These are phyloP conservation scores for Haemorhous mexicanus DNA, from an alignment of 2,113 vertebrate species.

Conservation along the genomic window DNA sequence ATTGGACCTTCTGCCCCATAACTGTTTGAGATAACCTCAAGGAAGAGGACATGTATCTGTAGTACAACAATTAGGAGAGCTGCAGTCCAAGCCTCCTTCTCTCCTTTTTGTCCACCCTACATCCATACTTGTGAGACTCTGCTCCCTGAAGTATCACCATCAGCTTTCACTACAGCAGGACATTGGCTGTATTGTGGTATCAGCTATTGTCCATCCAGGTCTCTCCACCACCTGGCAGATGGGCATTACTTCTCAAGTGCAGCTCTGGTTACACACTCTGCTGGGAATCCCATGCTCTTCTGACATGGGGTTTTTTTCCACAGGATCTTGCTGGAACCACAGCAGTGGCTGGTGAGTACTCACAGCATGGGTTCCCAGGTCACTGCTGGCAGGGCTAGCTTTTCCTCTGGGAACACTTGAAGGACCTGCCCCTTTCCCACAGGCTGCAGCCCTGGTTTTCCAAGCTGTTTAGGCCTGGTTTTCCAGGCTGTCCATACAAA, in stretches of 20 bases:
- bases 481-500: neutral
- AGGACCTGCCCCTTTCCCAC: neutral
- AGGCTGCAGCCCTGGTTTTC: neutral
- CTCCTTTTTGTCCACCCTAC: neutral
- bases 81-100: neutral
- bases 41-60: neutral
- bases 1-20: neutral
- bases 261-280: neutral
- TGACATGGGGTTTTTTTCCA: neutral
- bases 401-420: neutral
- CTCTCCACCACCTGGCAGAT: neutral
- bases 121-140: neutral
- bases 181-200: accelerated
- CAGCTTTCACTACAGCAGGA: neutral
- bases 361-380: neutral
- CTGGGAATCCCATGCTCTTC: neutral
- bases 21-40: neutral
- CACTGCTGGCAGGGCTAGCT: neutral
- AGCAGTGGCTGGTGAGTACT: neutral
- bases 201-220: neutral
- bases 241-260: neutral
- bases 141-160: neutral
- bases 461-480: neutral
- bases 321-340: neutral
- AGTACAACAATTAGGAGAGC: neutral